Conservation (phyloP, 1,140 invertebrate species). For the Leptestheria dahalacensis region DNA sequence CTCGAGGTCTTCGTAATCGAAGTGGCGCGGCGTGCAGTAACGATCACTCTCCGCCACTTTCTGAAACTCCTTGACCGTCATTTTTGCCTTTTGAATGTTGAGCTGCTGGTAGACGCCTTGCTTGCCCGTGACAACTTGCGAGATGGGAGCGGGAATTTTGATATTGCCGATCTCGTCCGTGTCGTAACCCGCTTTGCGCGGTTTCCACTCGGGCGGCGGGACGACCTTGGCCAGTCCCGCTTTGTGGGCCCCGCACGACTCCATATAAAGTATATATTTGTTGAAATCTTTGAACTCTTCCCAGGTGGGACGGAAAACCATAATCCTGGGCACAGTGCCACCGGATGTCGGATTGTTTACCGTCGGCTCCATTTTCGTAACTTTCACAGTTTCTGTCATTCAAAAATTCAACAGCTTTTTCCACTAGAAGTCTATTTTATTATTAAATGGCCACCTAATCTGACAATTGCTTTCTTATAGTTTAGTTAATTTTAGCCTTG, state of each 20-base stretch:
- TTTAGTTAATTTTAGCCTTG: too few species aligned
- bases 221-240: constrained; percentile 90
- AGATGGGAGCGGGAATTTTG: constrained; percentile 77
- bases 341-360: not conserved
- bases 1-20: constrained; percentile 85
- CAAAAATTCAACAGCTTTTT: constrained; percentile 19
- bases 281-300: constrained; percentile 91
- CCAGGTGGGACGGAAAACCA: constrained; percentile 85
- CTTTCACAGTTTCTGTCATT: constrained; percentile 21
- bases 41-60: constrained; percentile 50
- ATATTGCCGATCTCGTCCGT: constrained; percentile 50
- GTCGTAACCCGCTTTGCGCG: constrained; percentile 68
- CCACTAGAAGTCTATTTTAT: not conserved
- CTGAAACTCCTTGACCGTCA: constrained; percentile 78
- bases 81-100: constrained; percentile 83
- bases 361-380: not conserved
- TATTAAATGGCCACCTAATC: not conserved
- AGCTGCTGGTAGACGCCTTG: constrained; percentile 91
- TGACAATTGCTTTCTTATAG: too few species aligned
- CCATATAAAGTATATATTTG: constrained; percentile 79
- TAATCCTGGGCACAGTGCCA: constrained; percentile 43
- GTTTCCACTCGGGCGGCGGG: constrained; percentile 83
- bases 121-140: constrained; percentile 58
- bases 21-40: constrained; percentile 61
- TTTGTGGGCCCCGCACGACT: constrained; percentile 78